A percentile compares a stretch with the other conserved stretches of the same genome.
phyloP scores from a whole-genome alignment of 1,140 invertebrate species.

The Cataglyphis hispanica region DNA sequence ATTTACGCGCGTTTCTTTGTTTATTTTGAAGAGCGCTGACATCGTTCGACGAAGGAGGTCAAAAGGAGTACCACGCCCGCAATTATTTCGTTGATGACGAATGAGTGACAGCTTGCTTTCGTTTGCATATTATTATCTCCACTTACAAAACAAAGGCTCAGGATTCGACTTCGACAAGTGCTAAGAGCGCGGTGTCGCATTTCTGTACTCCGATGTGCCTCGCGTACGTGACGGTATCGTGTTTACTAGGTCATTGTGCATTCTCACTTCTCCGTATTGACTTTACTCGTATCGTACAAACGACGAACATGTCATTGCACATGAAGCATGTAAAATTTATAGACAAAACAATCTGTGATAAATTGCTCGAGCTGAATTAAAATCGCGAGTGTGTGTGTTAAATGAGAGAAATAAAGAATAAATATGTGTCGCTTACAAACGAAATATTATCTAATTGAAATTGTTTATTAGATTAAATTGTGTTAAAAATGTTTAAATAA shows the following conservation, averaged over 20 bases:
- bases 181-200: constrained; percentile 16
- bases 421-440: background rate
- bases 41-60: constrained; percentile 17
- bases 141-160: constrained; percentile 53
- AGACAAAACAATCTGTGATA: background rate
- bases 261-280: background rate
- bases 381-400: background rate
- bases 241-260: constrained; percentile 29
- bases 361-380: background rate
- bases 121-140: constrained; percentile 48
- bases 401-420: too few species aligned
- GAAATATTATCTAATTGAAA: background rate
- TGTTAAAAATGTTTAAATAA: background rate
- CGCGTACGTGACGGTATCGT: background rate
- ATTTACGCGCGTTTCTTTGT: background rate
- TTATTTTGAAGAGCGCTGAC: constrained; percentile 36
- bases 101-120: constrained; percentile 25
- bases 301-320: background rate
- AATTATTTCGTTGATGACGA: background rate
- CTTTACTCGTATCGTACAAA: background rate
- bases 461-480: background rate
- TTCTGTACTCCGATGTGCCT: constrained; percentile 42
- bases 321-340: background rate
- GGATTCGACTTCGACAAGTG: constrained; percentile 19
- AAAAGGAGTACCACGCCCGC: constrained; percentile 1